phyloP scores from a whole-genome alignment of 2,113 vertebrate genomes.

The Datnioides undecimradiatus region DNA sequence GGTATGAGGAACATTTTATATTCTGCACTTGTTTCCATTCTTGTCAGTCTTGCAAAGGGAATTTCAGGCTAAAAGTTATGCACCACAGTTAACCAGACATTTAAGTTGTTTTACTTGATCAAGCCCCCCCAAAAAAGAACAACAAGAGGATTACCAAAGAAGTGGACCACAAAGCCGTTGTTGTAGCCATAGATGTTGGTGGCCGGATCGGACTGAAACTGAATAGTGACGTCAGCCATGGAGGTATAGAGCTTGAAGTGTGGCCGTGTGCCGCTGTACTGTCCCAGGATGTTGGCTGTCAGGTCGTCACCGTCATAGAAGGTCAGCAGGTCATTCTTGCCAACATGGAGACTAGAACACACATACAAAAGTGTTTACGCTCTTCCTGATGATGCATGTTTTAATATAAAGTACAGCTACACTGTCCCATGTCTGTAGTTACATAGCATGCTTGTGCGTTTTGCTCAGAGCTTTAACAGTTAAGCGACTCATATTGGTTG shows the following conservation, averaged over 20 bases:
- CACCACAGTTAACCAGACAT: not conserved
- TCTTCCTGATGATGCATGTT: not conserved
- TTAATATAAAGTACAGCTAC: not conserved
- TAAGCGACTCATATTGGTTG: slow-evolving; percentile 9
- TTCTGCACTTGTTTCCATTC: not conserved
- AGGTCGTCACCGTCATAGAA: slow-evolving; percentile 98
- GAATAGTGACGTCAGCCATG: slow-evolving; percentile 93
- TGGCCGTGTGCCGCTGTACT: slow-evolving; percentile 89
- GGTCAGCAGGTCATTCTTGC: slow-evolving; percentile 91
- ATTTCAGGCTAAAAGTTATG: not conserved
- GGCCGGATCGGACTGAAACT: slow-evolving; percentile 97
- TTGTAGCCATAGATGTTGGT: slow-evolving; percentile 90
- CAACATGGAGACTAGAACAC: slow-evolving; percentile 88
- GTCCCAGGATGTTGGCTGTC: slow-evolving; percentile 94
- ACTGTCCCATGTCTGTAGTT: not conserved
- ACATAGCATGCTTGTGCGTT: not conserved
- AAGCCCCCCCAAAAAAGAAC: not conserved
- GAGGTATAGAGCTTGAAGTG: slow-evolving; percentile 96
- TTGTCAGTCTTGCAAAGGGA: not conserved
- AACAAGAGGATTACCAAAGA: slow-evolving; percentile 87
- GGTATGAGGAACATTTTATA: slow-evolving; percentile 4
- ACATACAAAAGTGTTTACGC: not conserved
- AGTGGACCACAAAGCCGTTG: slow-evolving; percentile 96
- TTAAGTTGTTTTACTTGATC: not conserved
- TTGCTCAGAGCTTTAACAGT: not conserved